These are phyloP conservation scores for Lucifuga dentata DNA, from an alignment of 2,113 vertebrate genomes.

Conservation along the genomic window DNA sequence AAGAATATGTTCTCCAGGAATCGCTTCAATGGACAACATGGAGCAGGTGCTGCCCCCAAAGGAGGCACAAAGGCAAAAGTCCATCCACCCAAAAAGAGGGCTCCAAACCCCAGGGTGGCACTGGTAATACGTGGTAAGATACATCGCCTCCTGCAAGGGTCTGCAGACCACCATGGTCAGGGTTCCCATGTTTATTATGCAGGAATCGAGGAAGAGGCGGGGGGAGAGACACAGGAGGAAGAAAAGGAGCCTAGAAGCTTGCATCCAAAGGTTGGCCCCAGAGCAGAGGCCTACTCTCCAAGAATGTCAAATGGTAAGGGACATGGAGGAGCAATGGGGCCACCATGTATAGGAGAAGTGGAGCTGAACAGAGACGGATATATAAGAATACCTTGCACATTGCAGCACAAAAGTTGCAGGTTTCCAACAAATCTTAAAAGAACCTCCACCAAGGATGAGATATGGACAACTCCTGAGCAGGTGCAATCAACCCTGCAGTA, in stretches of 20 bases:
- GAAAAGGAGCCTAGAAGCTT: conserved; percentile 48
- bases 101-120: conserved; percentile 83
- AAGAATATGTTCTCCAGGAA: conserved; percentile 87
- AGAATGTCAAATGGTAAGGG: conserved; percentile 70
- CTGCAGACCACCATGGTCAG: conserved; percentile 80
- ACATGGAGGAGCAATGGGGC: conserved; percentile 50
- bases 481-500: conserved; percentile 10
- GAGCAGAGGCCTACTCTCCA: conserved; percentile 52
- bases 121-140: conserved; percentile 87
- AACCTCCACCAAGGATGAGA: conserved; percentile 62
- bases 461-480: conserved; percentile 46
- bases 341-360: conserved; percentile 81
- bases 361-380: conserved; percentile 85
- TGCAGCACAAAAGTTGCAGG: conserved; percentile 76
- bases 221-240: conserved; percentile 45
- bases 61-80: conserved; percentile 81
- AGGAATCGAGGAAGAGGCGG: conserved; percentile 83
- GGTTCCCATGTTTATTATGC: conserved; percentile 80
- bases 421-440: conserved; percentile 52
- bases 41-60: conserved; percentile 78
- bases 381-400: conserved; percentile 82
- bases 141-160: conserved; percentile 89
- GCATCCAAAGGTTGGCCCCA: conserved; percentile 42
- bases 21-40: conserved; percentile 86
- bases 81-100: conserved; percentile 80